These are phyloP conservation scores for Neoascia interrupta DNA, from an alignment of 2,888 invertebrate genomes.

Conservation along the genomic window DNA sequence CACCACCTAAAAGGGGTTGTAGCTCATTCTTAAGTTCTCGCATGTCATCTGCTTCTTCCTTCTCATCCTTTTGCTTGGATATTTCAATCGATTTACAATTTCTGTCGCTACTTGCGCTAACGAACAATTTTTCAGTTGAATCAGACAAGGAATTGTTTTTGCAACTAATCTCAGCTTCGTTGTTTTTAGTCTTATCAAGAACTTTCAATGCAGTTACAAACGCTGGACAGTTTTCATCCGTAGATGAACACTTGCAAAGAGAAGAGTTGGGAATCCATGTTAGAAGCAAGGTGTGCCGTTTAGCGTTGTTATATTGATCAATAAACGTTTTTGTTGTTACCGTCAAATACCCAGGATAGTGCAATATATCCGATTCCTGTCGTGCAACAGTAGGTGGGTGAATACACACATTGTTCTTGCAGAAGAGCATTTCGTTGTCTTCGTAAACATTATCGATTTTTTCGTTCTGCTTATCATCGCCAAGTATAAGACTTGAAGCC, in stretches of 20 bases:
- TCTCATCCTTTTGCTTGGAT: conserved; percentile 65
- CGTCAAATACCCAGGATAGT: conserved; percentile 95
- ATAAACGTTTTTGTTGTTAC: conserved; percentile 91
- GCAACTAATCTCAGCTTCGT: conserved; percentile 23
- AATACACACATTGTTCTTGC: conserved; percentile 98
- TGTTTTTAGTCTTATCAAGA: conserved; percentile 10
- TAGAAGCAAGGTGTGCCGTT: conserved; percentile 90
- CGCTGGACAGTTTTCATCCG: conserved; percentile 82
- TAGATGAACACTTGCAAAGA: conserved; percentile 90
- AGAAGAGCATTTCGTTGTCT: conserved; percentile 92
- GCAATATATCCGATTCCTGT: conserved; percentile 90
- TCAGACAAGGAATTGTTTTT: conserved; percentile 80
- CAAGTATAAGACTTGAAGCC: conserved; percentile 89
- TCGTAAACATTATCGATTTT: conserved; percentile 85
- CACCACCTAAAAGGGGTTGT: conserved; percentile 78
- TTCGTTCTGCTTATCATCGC: conserved; percentile 83
- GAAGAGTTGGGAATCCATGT: conserved; percentile 98
- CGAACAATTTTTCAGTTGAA: conserved; percentile 81
- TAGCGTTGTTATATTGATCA: conserved; percentile 87
- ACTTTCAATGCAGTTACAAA: conserved; percentile 54
- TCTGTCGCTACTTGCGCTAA: conserved; percentile 74
- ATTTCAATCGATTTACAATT: conserved; percentile 28
- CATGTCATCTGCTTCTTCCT: conserved; percentile 76
- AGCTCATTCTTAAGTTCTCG: conserved; percentile 79
- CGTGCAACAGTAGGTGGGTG: conserved; percentile 93